A percentile compares a stretch with the other conserved stretches of the same genome.
phyloP scores from a whole-genome alignment of 2,113 vertebrate genomes.

The Chunga burmeisteri region DNA sequence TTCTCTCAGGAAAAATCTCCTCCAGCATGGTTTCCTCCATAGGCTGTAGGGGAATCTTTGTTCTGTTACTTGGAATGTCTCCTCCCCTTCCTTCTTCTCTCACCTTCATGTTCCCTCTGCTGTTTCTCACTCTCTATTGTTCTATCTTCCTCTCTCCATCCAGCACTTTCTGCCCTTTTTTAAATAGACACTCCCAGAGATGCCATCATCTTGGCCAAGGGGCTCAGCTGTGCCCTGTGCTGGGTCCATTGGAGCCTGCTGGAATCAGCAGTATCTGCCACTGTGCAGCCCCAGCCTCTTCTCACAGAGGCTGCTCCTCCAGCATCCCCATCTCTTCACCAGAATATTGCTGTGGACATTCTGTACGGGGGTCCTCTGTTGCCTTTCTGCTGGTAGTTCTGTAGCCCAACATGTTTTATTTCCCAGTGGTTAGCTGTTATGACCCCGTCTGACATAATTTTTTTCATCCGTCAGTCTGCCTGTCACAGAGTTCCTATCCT shows the following conservation, averaged over 20 bases:
- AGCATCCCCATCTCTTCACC: too few species aligned
- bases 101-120: neutral
- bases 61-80: neutral
- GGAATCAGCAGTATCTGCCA: neutral
- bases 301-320: neutral
- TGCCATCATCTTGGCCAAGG: rapidly evolving
- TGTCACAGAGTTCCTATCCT: neutral
- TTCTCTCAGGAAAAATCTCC: neutral
- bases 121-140: neutral
- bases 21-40: neutral
- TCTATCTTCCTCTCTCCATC: neutral
- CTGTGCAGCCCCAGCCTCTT: neutral
- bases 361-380: neutral
- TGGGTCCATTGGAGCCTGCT: rapidly evolving
- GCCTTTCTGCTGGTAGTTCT: neutral
- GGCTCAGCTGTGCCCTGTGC: rapidly evolving
- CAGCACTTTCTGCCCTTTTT: neutral
- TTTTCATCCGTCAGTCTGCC: neutral
- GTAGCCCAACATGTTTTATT: neutral
- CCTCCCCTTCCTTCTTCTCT: neutral
- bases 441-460: neutral
- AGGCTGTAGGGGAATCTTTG: neutral
- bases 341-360: neutral
- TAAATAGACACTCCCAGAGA: neutral
- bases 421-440: neutral